phyloP scores from a whole-genome alignment of 2,797 vertebrate genomes.

The Sternarchorhynchus goeldii region DNA sequence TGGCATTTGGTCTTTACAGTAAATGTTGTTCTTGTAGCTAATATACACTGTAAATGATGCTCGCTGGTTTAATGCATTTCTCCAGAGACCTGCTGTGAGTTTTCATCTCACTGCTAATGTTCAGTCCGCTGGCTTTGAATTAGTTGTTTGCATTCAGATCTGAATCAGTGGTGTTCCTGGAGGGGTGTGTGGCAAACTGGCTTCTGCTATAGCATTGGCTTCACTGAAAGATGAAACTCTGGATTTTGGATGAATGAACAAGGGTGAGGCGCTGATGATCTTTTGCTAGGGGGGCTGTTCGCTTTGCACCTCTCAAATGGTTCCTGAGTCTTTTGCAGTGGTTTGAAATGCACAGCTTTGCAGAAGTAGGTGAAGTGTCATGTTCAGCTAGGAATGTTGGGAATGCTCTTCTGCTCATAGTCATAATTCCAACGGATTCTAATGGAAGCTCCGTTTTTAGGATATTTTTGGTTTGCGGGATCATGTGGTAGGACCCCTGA shows the following conservation, averaged over 20 bases:
- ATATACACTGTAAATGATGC: slow-evolving; percentile 43
- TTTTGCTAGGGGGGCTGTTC: slow-evolving; percentile 7
- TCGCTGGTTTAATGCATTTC: slow-evolving; percentile 11
- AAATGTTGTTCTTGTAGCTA: slow-evolving; percentile 48
- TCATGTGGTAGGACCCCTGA: slow-evolving; percentile 33
- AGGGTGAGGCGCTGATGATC: slow-evolving; percentile 16
- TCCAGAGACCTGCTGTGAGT: slow-evolving; percentile 22
- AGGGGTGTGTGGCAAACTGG: background rate
- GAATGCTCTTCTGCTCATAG: slow-evolving; percentile 47
- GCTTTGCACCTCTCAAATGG: slow-evolving; percentile 12
- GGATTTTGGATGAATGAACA: slow-evolving; percentile 27
- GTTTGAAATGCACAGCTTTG: slow-evolving; percentile 24
- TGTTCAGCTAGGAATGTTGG: slow-evolving; percentile 26
- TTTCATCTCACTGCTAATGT: slow-evolving; percentile 30
- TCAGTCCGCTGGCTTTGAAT: slow-evolving; percentile 34
- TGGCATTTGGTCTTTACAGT: slow-evolving; percentile 45
- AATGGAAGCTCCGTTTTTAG: slow-evolving; percentile 4
- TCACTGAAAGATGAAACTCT: slow-evolving; percentile 1
- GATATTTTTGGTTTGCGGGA: slow-evolving; percentile 42
- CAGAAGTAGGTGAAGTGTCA: slow-evolving; percentile 55
- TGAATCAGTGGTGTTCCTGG: slow-evolving; percentile 37
- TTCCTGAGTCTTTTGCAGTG: background rate
- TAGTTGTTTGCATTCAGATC: slow-evolving; percentile 28
- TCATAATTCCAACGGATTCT: slow-evolving; percentile 29
- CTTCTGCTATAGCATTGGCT: slow-evolving; percentile 2